phyloP scores from a whole-genome alignment of 2,113 vertebrate species.

The Vulpes ferrilata region DNA sequence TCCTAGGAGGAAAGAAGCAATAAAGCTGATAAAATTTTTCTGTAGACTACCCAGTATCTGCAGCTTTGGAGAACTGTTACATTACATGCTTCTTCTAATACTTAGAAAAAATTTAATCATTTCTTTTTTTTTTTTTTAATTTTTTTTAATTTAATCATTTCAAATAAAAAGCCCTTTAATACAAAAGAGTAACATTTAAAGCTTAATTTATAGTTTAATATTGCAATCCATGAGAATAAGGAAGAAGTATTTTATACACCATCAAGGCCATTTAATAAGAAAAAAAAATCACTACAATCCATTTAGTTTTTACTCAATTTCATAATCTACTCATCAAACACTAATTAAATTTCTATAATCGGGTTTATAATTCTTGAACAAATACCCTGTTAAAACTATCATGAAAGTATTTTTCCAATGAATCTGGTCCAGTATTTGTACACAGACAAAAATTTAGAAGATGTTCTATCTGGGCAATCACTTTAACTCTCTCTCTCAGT shows the following conservation, averaged over 20 bases:
- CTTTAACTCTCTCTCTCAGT: not conserved
- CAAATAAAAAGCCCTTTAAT: conserved; percentile 45
- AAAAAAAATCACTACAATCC: not conserved
- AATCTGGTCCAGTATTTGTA: not conserved
- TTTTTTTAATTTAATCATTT: not conserved
- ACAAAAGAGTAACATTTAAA: conserved; percentile 14
- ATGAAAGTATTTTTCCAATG: not conserved
- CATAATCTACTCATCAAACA: conserved; percentile 20
- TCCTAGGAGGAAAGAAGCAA: not conserved
- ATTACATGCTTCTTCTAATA: not conserved
- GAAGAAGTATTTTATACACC: not conserved
- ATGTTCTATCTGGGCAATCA: not conserved
- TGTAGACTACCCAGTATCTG: not conserved
- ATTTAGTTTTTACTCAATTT: conserved; percentile 23
- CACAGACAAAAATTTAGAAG: not conserved
- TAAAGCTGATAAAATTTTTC: not conserved
- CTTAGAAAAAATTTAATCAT: not conserved
- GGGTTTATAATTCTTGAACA: conserved; percentile 17
- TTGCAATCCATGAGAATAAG: not conserved
- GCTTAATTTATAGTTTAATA: not conserved
- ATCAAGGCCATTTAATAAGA: not conserved
- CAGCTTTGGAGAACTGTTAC: not conserved
- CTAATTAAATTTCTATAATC: not conserved
- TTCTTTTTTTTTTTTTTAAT: too few species aligned
- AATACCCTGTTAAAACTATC: not conserved